These are phyloP conservation scores for Megaceryle maxima DNA, from an alignment of 2,113 vertebrate genomes.

Conservation along the genomic window DNA sequence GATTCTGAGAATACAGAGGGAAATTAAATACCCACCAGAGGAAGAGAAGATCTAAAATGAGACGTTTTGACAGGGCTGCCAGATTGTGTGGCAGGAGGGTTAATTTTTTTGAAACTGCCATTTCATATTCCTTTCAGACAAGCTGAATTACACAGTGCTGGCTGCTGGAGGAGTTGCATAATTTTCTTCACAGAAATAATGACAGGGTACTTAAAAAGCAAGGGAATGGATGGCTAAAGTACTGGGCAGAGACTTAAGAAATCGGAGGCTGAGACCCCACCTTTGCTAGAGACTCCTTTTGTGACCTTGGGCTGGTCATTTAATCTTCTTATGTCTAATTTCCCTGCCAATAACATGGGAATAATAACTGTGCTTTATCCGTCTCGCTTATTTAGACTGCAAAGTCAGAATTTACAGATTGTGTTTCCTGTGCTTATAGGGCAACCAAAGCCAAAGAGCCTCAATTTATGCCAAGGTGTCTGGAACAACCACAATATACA, in stretches of 20 bases:
- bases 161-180: conserved; percentile 38
- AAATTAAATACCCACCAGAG: neutral
- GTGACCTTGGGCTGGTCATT: neutral
- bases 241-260: conserved; percentile 14
- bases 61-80: conserved; percentile 51
- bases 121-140: conserved; percentile 52
- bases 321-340: neutral
- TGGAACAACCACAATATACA: neutral
- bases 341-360: neutral
- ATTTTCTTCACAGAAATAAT: conserved; percentile 48
- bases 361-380: neutral
- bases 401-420: neutral
- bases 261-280: neutral
- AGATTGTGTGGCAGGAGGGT: conserved; percentile 45
- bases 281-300: neutral
- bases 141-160: conserved; percentile 45
- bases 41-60: neutral
- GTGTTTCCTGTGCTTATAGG: neutral
- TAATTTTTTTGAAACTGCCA: conserved; percentile 44
- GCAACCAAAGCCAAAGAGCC: neutral
- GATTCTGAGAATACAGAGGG: neutral
- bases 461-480: neutral
- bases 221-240: conserved; percentile 15
- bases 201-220: conserved; percentile 47
- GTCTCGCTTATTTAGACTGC: neutral